Base-by-base conservation (phyloP, 2,797 vertebrate species). In the Pyrocephalus nanus region DNA sequence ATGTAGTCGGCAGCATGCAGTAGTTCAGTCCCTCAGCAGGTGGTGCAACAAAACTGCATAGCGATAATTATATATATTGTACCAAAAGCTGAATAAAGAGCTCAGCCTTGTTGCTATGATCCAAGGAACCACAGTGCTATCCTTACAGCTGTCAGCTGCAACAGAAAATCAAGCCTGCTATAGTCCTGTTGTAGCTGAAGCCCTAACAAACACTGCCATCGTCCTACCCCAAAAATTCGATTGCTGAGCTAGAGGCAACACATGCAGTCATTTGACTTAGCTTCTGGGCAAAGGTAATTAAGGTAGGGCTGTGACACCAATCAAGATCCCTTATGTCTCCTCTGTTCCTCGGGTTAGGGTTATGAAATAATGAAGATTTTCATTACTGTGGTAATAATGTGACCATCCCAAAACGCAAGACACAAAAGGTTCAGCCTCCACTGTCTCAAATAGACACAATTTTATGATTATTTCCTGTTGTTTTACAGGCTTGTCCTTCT, bases 161-260 rank as follows among this genome's bases (percentile, higher is more conserved):
- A 48, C 29, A 36, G 18, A 57, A 32, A 38, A 76, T 23, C 22
- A 69, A 82, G 61, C 22, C 32, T 67, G n/a, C 32, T 66, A 29
- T 45, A 36, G 17, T 70, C 43, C 53, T 40, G 23, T 18, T 27
- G 45, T 16, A 81, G 60, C n/a, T 92, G n/a, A 54, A 66, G 19
- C n/a, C 53, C 16, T 36, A 61, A 60, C 13, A 62, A 43, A 34
- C 10, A 38, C 15, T 30, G 43, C 42, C n/a, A 43, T 42, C 1
- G 0, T 66, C 55, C 51, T 80, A 47, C 16, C 8, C 42, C 3
- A 2, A 12, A 75, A 45, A 50, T 4, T 21, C 8, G 9, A 12
- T 3, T 77, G 27, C 70, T 74, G 50, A 88, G n/a, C 26, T 65
- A 73, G 26, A 62, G 23, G 45, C 27, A 55, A 30, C 5, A 23